Percentiles rank a stretch among this genome's conserved stretches.
phyloP scores from a whole-genome alignment of 2,797 vertebrate genomes.

The Sebastolobus alascanus region DNA sequence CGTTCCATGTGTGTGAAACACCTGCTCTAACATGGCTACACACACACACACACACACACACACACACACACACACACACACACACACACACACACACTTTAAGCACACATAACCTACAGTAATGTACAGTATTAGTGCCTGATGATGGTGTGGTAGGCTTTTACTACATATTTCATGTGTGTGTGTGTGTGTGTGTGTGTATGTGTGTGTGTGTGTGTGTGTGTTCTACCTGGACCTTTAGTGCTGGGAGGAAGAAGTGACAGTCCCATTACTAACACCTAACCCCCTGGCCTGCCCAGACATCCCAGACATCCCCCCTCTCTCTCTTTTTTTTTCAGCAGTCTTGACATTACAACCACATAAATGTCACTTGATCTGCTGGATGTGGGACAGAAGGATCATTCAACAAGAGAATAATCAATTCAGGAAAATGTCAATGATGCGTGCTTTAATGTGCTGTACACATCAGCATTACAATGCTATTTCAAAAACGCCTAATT shows the following conservation, averaged over 20 bases:
- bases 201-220: conserved; percentile 7
- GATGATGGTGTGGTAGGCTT: neutral
- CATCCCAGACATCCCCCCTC: neutral
- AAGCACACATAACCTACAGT: neutral
- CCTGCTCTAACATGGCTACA: conserved; percentile 40
- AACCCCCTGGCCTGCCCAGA: conserved; percentile 8
- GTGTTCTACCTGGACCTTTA: conserved; percentile 13
- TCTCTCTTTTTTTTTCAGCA: neutral
- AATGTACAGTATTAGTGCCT: neutral
- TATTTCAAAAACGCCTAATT: neutral
- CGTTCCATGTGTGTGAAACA: conserved; percentile 47
- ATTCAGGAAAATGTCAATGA: neutral
- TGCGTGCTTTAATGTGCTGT: neutral
- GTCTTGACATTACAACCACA: conserved; percentile 37
- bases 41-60: conserved; percentile 14
- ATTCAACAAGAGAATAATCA: conserved; percentile 6
- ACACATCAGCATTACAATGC: neutral
- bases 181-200: neutral
- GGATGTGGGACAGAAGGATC: neutral
- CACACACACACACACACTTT: conserved; percentile 5
- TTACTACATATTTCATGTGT: neutral
- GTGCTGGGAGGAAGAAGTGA: neutral
- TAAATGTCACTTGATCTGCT: conserved; percentile 34
- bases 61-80: conserved; percentile 17
- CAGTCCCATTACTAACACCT: conserved; percentile 17